These are phyloP conservation scores for Whitmania pigra DNA, from an alignment of 1,140 invertebrate genomes.

Conservation along the genomic window DNA sequence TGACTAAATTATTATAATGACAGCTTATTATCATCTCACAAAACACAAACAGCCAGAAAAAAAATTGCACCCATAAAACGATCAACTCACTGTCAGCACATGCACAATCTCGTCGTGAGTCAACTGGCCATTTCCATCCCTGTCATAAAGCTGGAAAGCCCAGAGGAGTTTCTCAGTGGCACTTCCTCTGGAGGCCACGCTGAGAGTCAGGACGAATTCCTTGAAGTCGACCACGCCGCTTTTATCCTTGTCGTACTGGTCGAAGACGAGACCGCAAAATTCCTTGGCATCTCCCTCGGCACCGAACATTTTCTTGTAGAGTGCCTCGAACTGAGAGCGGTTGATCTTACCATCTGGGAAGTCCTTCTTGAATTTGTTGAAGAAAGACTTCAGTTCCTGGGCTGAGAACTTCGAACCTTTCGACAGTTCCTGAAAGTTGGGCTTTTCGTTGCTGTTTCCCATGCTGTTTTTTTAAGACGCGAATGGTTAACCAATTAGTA, in stretches of 20 bases:
- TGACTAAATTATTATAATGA: neutral
- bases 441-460: slow-evolving; percentile 16
- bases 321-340: slow-evolving; percentile 12
- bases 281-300: slow-evolving; percentile 95
- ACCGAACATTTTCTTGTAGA: slow-evolving; percentile 24
- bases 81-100: slow-evolving; percentile 29
- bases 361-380: slow-evolving; percentile 21
- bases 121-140: slow-evolving; percentile 69
- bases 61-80: neutral
- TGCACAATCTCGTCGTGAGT: slow-evolving; percentile 48
- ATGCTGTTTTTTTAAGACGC: neutral
- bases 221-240: slow-evolving; percentile 95
- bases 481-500: neutral
- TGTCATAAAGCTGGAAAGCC: slow-evolving; percentile 79
- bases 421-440: slow-evolving; percentile 14
- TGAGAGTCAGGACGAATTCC: slow-evolving; percentile 85
- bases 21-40: neutral
- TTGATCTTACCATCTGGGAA: slow-evolving; percentile 19
- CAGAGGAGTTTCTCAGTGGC: slow-evolving; percentile 74
- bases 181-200: slow-evolving; percentile 54
- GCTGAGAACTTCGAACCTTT: slow-evolving; percentile 20
- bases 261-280: slow-evolving; percentile 96
- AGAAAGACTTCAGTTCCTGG: slow-evolving; percentile 17
- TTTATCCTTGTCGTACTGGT: slow-evolving; percentile 90
- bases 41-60: neutral